A percentile compares a stretch with the other conserved stretches of the same genome.
These are phyloP conservation scores for Chionis minor DNA, from an alignment of 2,113 vertebrate genomes.

Conservation along the genomic window DNA sequence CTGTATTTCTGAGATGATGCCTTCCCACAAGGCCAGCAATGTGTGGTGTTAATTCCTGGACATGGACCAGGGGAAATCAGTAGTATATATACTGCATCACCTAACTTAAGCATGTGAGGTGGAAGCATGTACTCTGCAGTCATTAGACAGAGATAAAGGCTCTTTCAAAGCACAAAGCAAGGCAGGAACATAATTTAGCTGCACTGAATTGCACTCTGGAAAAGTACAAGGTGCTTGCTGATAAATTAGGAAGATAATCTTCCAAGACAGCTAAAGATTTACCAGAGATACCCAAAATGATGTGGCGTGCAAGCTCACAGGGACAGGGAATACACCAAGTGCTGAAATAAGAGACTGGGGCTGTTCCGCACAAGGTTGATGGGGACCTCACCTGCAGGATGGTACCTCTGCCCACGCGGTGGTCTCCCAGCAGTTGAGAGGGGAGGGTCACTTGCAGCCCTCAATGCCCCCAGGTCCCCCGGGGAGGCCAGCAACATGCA, in stretches of 20 bases:
- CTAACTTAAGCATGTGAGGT: not conserved
- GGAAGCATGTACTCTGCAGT: not conserved
- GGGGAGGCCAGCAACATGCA: fast-evolving
- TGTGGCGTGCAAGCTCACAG: not conserved
- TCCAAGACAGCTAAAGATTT: not conserved
- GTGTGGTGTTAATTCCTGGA: not conserved
- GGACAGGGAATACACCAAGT: fast-evolving
- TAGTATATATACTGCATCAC: not conserved
- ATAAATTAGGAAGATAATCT: not conserved
- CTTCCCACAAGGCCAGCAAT: not conserved
- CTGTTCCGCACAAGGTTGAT: fast-evolving
- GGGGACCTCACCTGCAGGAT: fast-evolving
- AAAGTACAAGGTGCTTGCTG: not conserved
- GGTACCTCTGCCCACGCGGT: fast-evolving
- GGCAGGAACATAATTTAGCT: not conserved
- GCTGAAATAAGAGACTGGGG: not conserved
- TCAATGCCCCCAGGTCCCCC: fast-evolving
- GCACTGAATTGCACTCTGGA: not conserved
- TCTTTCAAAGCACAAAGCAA: not conserved
- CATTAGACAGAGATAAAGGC: not conserved
- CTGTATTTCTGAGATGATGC: not conserved
- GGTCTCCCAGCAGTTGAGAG: not conserved
- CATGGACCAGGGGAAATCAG: not conserved
- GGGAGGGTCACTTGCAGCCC: not conserved
- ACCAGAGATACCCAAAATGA: not conserved